Evolutionary conservation across 2,797 vertebrate species (phyloP), one percentile per base, ranked within the genome.

Genomic region (Epinephelus coioides): DNA sequence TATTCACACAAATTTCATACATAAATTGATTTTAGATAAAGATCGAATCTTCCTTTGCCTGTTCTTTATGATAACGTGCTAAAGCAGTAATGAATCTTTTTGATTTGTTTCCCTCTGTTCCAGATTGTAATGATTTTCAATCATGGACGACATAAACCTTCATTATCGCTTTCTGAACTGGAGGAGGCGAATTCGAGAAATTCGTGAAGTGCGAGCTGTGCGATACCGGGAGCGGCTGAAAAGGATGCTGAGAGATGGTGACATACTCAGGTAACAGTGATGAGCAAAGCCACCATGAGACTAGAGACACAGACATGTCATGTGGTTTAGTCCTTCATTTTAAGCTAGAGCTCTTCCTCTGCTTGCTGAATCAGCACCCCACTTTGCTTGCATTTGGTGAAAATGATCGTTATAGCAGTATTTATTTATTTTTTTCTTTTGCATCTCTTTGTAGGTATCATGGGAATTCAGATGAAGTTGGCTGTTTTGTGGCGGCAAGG

Each of bases 81-180:
- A 9, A 40, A 63, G n/a, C 12, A 19, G 2, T 50, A 47, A 61
- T 21, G 0, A 43, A 44, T n/a, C 2, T 43, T 21, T 72, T 69
- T 80, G 9, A 27, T 79, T 70, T 78, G 27, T 65, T 76, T 78
- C 9, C 19, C 25, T 54, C 9, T 68, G 14, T 75, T 18, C 43
- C 40, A 94, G 92, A 86, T 69, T 94, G 92, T 87, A 69, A 94
- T 93, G 92, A 59, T 82, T 92, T 76, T 84, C 77, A 93, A 93
- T 93, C 93, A 98, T 99, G 98, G 98, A 98, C 91, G 98, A 98
- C 95, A 95, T 98, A 92, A 97, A 98, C 93, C 96, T 98, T 94
- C 97, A 98, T 91, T 98, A 98, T 95, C 96, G 97, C 90, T 97
- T 98, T 93, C 90, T 98, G 71, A 98, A 97, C 90, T 98, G 97